Base-by-base conservation (phyloP, 2,113 vertebrate genomes). In the Origma solitaria region DNA sequence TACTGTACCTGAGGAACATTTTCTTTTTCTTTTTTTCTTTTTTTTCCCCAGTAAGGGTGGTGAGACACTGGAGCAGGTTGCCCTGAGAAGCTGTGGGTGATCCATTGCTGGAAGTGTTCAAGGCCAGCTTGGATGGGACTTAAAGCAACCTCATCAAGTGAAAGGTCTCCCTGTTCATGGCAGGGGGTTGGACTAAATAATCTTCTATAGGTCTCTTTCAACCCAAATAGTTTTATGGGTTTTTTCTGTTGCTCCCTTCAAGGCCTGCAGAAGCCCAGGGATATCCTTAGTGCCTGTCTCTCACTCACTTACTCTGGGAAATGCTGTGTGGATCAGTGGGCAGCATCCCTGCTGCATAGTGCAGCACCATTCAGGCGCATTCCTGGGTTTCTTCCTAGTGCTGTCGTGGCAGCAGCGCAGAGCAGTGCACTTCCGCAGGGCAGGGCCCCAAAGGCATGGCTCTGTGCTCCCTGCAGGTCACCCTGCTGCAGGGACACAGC, bases 351-450 rank as follows among this genome's bases (percentile, higher is more conserved):
- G 33, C 22, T 13, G 37, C 2, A 0, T 0, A 3, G 7, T 0
- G 4, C 3, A 0, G 2, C 40, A 22, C 13, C 23, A 5, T 6
- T 6, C 20, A 11, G 58, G 17, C 35, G 35, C 24, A 11, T 69
- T 49, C 47, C 42, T 4, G 6, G 6, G 0, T 9, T 42, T 50
- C 35, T 42, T 27, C 22, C 31, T 19, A 37, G 47, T 0, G 1
- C 21, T 0, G 1, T 20, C 0, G 0, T 38, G 28, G 64, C 77
- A 82, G 70, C 24, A 10, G 23, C 0, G 1, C 5, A 3, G 66
- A 70, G 80, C 27, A 9, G 35, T 1, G 2, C 5, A 2, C 33
- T 53, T 66, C 45, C 1, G 0, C 47, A 42, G 61, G 51, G 47
- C 47, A 75, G 38, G 25, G 45, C 27, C 10, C 21, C 42, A 21